Percentiles rank a stretch among this genome's conserved stretches.
Conservation (phyloP, 2,113 vertebrate genomes). For the Sceloporus undulatus region DNA sequence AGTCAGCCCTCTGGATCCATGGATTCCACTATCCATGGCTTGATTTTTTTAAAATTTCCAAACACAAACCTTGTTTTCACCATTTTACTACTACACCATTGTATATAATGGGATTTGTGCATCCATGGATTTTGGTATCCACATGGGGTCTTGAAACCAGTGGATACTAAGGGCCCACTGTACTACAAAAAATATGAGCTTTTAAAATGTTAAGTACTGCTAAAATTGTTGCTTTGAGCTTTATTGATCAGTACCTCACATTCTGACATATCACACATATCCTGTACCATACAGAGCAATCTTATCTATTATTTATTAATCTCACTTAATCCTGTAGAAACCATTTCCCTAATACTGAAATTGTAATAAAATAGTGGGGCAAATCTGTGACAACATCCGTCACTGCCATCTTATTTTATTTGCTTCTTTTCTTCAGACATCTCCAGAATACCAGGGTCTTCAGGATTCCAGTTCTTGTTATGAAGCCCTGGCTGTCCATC, state of each 20-base stretch:
- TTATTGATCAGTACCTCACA: neutral
- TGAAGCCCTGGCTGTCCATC: conserved; percentile 86
- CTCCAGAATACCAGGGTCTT: conserved; percentile 90
- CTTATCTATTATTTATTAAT: neutral
- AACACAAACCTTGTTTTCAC: neutral
- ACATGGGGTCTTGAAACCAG: too few species aligned
- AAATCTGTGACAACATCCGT: conserved; percentile 14
- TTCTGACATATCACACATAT: neutral
- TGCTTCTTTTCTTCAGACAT: conserved; percentile 75
- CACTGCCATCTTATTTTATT: neutral
- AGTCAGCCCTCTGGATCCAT: too few species aligned
- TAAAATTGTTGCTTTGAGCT: neutral
- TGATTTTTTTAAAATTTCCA: too few species aligned
- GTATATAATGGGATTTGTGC: too few species aligned
- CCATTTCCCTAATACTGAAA: neutral
- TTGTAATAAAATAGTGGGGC: neutral
- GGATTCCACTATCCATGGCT: neutral
- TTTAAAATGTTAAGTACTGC: conserved; percentile 7
- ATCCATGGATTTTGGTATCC: too few species aligned
- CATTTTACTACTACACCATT: too few species aligned
- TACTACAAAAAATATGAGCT: neutral
- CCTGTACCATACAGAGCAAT: neutral
- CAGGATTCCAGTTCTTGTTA: conserved; percentile 90
- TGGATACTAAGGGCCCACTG: too few species aligned
- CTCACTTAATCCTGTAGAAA: neutral